These are phyloP conservation scores for Leptinotarsa juncta DNA, from an alignment of 2,888 invertebrate genomes.

Conservation along the genomic window DNA sequence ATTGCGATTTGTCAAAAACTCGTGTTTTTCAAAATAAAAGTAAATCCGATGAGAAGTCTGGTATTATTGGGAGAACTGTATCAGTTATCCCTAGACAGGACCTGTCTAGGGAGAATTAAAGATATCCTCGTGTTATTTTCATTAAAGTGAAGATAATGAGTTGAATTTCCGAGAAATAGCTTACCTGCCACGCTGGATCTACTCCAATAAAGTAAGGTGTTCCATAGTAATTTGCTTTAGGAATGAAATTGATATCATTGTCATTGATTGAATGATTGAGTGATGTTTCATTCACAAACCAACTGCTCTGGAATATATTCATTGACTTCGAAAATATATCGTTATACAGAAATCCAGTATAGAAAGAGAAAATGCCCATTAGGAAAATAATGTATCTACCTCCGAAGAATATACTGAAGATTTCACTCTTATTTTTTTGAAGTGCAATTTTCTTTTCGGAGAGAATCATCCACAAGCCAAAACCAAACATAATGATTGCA, in stretches of 20 bases:
- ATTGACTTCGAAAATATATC: conserved; percentile 82
- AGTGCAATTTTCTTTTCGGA: conserved; percentile 81
- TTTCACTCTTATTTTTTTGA: conserved; percentile 79
- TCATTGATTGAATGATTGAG: conserved; percentile 27
- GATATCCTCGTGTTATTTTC: too few relatives aligned
- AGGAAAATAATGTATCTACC: conserved; percentile 83
- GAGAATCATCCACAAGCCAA: conserved; percentile 84
- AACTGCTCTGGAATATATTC: conserved; percentile 78
- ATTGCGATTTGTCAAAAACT: too few relatives aligned
- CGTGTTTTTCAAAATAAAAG: too few relatives aligned
- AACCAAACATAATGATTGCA: conserved; percentile 83
- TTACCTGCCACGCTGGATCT: conserved; percentile 79
- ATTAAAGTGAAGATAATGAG: too few relatives aligned
- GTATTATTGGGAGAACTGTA: too few relatives aligned
- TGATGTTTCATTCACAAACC: conserved; percentile 63
- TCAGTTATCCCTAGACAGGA: too few relatives aligned
- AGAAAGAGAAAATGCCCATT: conserved; percentile 82
- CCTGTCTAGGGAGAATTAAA: too few relatives aligned
- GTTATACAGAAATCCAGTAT: conserved; percentile 83
- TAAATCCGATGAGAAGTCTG: too few relatives aligned
- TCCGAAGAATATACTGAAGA: conserved; percentile 80
- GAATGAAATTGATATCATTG: conserved; percentile 64
- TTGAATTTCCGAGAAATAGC: too few relatives aligned
- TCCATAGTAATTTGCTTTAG: conserved; percentile 62
- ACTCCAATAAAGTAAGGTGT: conserved; percentile 78